Base-by-base conservation (phyloP, 2,113 vertebrate species). In the Zapornia atra region DNA sequence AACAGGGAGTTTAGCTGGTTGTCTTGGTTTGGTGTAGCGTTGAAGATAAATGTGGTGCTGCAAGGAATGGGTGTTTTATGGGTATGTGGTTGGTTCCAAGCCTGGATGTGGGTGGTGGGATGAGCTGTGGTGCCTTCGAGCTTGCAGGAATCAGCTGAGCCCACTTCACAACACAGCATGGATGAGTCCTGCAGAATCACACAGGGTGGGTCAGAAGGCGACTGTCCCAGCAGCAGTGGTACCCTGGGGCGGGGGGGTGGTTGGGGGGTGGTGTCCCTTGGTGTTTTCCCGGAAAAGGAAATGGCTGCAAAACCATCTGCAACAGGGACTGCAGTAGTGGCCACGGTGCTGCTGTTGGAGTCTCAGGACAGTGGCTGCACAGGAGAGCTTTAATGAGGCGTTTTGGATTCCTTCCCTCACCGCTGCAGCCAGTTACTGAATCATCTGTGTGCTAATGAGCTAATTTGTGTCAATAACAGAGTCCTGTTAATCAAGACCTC, bases 381-480 rank as follows among this genome's bases (percentile, higher is more conserved):
- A 1, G 63, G 65, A 48, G 53, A 92, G 64, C 33, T 78, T 80
- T 79, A 90, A 92, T 1, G 8, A 82, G 50, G 36, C 0, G 0
- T 57, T 65, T 93, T 61, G 51, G 82, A 92, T 90, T 81, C 66
- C 60, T 81, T 66, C 51, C 36, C 88, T 81, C 5, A 9, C 77
- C 3, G 22, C 56, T 93, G 73, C 42, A 80, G 59, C 78, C 4
- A 0, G n/a, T 80, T 80, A 76, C 69, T 0, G 0, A 61, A 68
- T 95, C 65, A 64, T 88, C 86, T 87, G 48, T 91, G 77, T 93
- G 88, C 68, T 93, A 92, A 94, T 88, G 69, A 90, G 38, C 76
- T 94, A 66, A 94, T 95, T 71, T 93, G 59, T 95, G 76, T 86
- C 82, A 91, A 94, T 95, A 95, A 66, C 71, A 93, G 68, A 82